A percentile compares a stretch with the other conserved stretches of the same genome.
These are phyloP conservation scores for Bostrychus sinensis DNA, from an alignment of 2,113 vertebrate species.

Conservation along the genomic window DNA sequence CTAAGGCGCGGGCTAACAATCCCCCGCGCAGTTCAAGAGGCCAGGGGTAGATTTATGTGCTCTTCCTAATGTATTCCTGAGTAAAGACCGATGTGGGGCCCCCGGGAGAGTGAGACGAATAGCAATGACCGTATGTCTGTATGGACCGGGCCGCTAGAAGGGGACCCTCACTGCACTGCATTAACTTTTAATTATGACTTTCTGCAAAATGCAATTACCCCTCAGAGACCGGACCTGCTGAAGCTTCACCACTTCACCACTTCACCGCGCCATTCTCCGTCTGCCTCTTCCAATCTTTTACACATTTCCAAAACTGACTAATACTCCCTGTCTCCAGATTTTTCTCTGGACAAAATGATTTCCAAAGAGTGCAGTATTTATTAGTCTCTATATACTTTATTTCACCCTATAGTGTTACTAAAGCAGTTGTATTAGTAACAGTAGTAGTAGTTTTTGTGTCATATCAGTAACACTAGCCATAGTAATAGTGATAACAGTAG, in stretches of 20 bases:
- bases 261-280: constrained; percentile 21
- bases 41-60: constrained; percentile 62
- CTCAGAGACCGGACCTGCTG: constrained; percentile 45
- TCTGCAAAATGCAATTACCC: constrained; percentile 67
- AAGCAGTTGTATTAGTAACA: too few species aligned
- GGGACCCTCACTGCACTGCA: constrained; percentile 64
- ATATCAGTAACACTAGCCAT: too few species aligned
- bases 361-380: too few species aligned
- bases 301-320: constrained; percentile 3
- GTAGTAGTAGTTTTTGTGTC: too few species aligned
- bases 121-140: constrained; percentile 66
- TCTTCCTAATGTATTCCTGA: constrained; percentile 59
- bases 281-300: background rate
- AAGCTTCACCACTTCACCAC: constrained; percentile 36
- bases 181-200: constrained; percentile 77
- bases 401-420: too few species aligned
- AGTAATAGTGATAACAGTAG: too few species aligned
- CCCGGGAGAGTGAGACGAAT: constrained; percentile 64
- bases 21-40: constrained; percentile 40
- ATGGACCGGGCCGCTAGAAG: constrained; percentile 52
- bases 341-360: background rate
- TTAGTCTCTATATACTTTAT: too few species aligned
- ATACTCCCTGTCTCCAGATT: background rate
- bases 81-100: constrained; percentile 51
- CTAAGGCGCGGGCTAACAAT: constrained; percentile 49